A percentile compares a stretch with the other conserved stretches of the same genome.
phyloP scores from a whole-genome alignment of 2,797 vertebrate species.

The Urosaurus nigricauda region DNA sequence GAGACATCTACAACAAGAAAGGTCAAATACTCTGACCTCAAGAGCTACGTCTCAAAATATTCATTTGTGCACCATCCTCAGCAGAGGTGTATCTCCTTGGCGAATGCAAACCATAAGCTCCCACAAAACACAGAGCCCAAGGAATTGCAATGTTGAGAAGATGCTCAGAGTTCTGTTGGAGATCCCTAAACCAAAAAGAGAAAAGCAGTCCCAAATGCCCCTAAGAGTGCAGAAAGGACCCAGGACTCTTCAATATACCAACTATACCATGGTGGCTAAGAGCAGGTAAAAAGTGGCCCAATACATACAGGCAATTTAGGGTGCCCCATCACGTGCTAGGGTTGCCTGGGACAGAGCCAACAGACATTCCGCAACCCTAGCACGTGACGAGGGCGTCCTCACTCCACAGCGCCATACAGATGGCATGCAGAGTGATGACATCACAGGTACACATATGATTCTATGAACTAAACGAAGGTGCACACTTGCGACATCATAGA shows the following conservation, averaged over 20 bases:
- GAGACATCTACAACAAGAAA: too few relatives aligned
- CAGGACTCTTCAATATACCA: not conserved
- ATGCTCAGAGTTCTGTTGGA: not conserved
- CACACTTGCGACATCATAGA: too few relatives aligned
- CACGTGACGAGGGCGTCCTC: too few relatives aligned
- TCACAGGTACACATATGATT: too few relatives aligned
- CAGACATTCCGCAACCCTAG: too few relatives aligned
- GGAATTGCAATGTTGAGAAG: not conserved
- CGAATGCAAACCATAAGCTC: not conserved
- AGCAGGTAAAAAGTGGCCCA: too few relatives aligned
- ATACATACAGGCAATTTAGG: too few relatives aligned
- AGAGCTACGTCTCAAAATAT: not conserved
- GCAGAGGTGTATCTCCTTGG: not conserved
- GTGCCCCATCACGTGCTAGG: too few relatives aligned
- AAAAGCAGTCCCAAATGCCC: not conserved
- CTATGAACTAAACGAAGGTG: too few relatives aligned
- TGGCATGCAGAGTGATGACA: too few relatives aligned
- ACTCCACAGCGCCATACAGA: too few relatives aligned
- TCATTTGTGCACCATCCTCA: not conserved
- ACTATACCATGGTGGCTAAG: not conserved
- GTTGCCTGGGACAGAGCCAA: too few relatives aligned
- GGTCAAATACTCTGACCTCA: not conserved
- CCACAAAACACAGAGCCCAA: not conserved
- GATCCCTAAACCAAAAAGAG: not conserved
- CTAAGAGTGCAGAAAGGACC: not conserved